Conservation (phyloP, 1,140 invertebrate species). For the Platyura marginata region DNA sequence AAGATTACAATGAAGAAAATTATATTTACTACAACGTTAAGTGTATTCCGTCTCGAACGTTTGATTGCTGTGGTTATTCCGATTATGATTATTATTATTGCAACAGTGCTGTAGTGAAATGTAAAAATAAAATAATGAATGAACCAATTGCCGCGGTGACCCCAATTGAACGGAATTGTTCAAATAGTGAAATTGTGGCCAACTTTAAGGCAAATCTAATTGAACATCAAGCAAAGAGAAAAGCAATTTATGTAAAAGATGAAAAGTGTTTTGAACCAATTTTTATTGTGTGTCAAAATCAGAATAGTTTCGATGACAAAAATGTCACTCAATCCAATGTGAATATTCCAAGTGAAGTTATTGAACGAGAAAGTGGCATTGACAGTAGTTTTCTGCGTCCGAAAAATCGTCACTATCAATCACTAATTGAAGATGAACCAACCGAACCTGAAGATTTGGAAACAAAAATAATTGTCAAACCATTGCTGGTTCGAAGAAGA, state of each 20-base stretch:
- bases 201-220: background rate
- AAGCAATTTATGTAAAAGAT: slow-evolving; percentile 1
- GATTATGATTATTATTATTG: too few species aligned
- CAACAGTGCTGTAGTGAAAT: background rate
- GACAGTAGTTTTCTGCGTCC: background rate
- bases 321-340: background rate
- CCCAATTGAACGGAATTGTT: background rate
- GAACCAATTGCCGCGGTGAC: background rate
- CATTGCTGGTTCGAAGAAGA: too few species aligned
- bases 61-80: background rate
- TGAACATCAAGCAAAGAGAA: background rate
- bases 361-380: background rate
- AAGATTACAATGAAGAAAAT: background rate
- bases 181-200: background rate
- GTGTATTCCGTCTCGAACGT: background rate
- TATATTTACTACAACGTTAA: background rate
- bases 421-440: background rate
- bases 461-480: too few species aligned
- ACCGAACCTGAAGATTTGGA: too few species aligned
- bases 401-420: background rate
- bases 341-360: background rate
- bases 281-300: background rate
- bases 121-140: background rate
- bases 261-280: background rate
- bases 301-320: background rate